Evolutionary conservation across 1,140 invertebrate genomes (phyloP).

Genomic region (Drosophila melanica): DNA sequence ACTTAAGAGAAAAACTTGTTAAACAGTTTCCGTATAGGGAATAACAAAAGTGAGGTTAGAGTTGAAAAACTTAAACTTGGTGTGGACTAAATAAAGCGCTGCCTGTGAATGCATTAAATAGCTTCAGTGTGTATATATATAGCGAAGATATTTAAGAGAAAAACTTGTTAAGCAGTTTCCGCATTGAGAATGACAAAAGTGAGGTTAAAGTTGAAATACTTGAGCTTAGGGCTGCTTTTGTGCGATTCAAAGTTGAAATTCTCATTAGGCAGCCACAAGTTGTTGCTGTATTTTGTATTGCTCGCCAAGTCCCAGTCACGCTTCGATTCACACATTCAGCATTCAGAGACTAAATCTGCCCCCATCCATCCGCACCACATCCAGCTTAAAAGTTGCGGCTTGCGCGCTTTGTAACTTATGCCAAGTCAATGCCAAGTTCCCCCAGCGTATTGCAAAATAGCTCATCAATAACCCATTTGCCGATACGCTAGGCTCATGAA

Average conservation of each 20-base stretch:
- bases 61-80: neutral
- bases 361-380: neutral
- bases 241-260: slow-evolving; percentile 20
- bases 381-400: slow-evolving; percentile 50
- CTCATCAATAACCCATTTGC: slow-evolving; percentile 81
- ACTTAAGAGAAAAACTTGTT: too few relatives aligned
- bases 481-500: slow-evolving; percentile 52
- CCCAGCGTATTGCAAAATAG: slow-evolving; percentile 62
- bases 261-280: slow-evolving; percentile 44
- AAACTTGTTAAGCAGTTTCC: too few relatives aligned
- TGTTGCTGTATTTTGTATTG: slow-evolving; percentile 20
- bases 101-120: too few relatives aligned
- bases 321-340: slow-evolving; percentile 58
- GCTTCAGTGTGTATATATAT: too few relatives aligned
- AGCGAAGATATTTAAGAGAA: too few relatives aligned
- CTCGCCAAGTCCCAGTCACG: slow-evolving; percentile 56
- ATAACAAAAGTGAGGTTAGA: slow-evolving; percentile 6
- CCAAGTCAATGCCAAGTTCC: slow-evolving; percentile 55
- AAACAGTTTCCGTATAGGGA: neutral
- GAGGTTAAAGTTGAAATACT: slow-evolving; percentile 1
- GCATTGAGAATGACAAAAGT: neutral
- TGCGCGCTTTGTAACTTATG: slow-evolving; percentile 55
- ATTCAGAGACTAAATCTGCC: slow-evolving; percentile 27
- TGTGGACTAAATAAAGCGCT: too few relatives aligned
- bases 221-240: slow-evolving; percentile 5